phyloP scores from a whole-genome alignment of 2,888 invertebrate genomes.

The Parelbella ahira region DNA sequence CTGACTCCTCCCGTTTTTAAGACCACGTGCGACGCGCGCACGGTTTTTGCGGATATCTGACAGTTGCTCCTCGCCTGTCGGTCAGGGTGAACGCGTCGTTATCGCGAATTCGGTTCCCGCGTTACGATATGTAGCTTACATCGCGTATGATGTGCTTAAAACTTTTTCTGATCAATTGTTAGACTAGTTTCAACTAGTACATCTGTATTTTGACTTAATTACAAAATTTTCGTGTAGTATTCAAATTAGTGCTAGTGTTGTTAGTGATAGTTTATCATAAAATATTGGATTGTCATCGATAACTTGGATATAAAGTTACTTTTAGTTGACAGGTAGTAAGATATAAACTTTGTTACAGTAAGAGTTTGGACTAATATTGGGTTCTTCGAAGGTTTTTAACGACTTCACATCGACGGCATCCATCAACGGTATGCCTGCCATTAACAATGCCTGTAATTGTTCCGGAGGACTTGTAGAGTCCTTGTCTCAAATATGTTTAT shows the following conservation, averaged over 20 bases:
- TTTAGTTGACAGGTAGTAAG: constrained; percentile 35
- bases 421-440: constrained; percentile 49
- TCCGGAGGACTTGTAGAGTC: constrained; percentile 43
- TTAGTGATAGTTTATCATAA: constrained; percentile 37
- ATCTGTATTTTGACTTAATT: too few relatives aligned
- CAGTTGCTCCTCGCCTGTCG: constrained; percentile 52
- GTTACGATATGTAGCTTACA: constrained; percentile 35
- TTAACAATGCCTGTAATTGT: too few relatives aligned
- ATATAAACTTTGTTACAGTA: constrained; percentile 38
- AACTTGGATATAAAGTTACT: constrained; percentile 29
- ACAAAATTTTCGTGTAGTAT: too few relatives aligned
- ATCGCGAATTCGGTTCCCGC: constrained; percentile 32
- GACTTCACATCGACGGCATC: constrained; percentile 42
- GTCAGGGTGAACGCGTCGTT: constrained; percentile 34
- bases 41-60: constrained; percentile 45
- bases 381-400: constrained; percentile 35
- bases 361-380: constrained; percentile 35
- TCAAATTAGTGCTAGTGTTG: constrained; percentile 35
- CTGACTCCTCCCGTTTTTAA: constrained; percentile 55
- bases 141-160: constrained; percentile 32
- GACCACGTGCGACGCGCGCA: constrained; percentile 78
- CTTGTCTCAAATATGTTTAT: constrained; percentile 53
- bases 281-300: constrained; percentile 31
- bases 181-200: not conserved
- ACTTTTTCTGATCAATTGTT: constrained; percentile 33